Percentiles rank a stretch among this genome's conserved stretches.
Conservation (phyloP, 2,113 vertebrate genomes). For the Taurulus bubalis region DNA sequence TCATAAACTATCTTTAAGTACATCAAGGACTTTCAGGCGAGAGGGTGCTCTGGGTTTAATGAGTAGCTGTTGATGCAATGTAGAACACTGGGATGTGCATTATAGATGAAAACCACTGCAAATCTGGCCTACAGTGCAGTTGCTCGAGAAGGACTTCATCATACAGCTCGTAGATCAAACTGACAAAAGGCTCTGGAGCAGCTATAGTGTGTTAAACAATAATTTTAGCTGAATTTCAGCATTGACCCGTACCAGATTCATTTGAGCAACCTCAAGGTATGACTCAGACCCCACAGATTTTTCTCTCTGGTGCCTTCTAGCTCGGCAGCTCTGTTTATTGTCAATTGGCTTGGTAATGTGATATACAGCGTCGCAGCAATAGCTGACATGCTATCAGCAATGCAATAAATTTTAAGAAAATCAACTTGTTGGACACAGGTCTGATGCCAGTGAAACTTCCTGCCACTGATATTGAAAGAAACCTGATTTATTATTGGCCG, state of each 20-base stretch:
- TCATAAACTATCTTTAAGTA: conserved; percentile 42
- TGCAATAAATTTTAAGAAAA: conserved; percentile 70
- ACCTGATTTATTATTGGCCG: conserved; percentile 57
- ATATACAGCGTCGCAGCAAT: conserved; percentile 65
- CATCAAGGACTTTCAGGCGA: conserved; percentile 15
- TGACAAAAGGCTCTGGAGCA: conserved; percentile 53
- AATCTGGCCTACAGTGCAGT: conserved; percentile 20
- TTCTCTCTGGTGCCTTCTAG: conserved; percentile 24
- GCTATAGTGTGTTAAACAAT: conserved; percentile 60
- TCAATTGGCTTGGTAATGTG: conserved; percentile 68
- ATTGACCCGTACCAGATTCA: conserved; percentile 44
- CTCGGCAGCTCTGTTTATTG: conserved; percentile 62
- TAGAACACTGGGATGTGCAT: conserved; percentile 52
- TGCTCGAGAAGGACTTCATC: conserved; percentile 44
- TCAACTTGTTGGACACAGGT: conserved; percentile 58
- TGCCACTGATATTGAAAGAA: conserved; percentile 52
- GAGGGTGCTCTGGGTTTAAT: conserved; percentile 33
- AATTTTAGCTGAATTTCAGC: conserved; percentile 40
- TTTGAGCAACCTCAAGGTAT: conserved; percentile 50
- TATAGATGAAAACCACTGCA: conserved; percentile 45
- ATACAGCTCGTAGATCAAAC: conserved; percentile 57
- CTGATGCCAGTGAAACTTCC: conserved; percentile 56
- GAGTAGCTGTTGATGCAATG: conserved; percentile 33
- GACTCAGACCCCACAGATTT: conserved; percentile 45
- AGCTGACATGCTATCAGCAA: conserved; percentile 70